Evolutionary conservation across 1,140 invertebrate genomes (phyloP).

Genomic region (Lithobius niger): DNA sequence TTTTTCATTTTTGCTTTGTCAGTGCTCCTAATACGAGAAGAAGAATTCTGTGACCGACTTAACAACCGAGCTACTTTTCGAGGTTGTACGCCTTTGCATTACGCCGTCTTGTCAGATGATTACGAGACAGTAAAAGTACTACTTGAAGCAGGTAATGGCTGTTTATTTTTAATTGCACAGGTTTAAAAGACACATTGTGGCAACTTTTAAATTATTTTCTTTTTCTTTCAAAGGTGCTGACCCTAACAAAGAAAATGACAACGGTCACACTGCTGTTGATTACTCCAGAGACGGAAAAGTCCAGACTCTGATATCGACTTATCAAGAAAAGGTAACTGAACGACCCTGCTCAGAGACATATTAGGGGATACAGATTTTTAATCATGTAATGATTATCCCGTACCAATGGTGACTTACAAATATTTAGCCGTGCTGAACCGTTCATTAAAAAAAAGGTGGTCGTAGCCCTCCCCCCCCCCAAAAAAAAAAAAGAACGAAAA

Average conservation of each 20-base stretch:
- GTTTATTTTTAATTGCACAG: too few relatives aligned
- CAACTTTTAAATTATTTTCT: too few relatives aligned
- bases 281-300: conserved; percentile 50
- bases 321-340: conserved; percentile 28
- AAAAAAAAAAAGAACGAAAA: too few relatives aligned
- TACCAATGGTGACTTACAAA: too few relatives aligned
- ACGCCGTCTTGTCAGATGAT: conserved; percentile 66
- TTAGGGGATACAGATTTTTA: conserved; percentile 8
- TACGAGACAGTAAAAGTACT: conserved; percentile 37
- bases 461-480: too few relatives aligned
- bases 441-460: too few relatives aligned
- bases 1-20: conserved; percentile 18
- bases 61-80: conserved; percentile 60
- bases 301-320: conserved; percentile 35
- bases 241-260: conserved; percentile 49
- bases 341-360: neutral
- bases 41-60: conserved; percentile 61
- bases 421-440: too few relatives aligned
- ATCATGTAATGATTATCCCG: conserved; percentile 7
- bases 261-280: conserved; percentile 59
- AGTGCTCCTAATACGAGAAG: conserved; percentile 54
- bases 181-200: too few relatives aligned
- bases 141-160: conserved; percentile 25
- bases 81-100: conserved; percentile 80
- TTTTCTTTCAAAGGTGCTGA: conserved; percentile 36